These are phyloP conservation scores for Chironomus riparius DNA, from an alignment of 2,888 invertebrate species.

Conservation along the genomic window DNA sequence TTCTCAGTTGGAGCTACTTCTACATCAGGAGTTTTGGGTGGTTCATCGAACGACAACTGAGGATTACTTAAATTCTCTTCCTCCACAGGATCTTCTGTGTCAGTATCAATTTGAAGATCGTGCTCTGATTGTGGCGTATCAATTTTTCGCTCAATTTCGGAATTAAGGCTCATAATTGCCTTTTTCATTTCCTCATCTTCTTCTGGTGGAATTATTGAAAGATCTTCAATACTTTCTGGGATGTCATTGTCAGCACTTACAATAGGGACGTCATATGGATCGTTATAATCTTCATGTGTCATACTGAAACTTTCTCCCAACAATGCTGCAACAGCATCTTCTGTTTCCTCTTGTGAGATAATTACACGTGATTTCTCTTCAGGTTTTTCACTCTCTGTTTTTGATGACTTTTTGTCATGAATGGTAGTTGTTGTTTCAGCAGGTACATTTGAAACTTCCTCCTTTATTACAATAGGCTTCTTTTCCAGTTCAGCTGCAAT, in stretches of 20 bases:
- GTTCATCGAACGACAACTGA: constrained; percentile 43
- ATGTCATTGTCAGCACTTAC: constrained; percentile 45
- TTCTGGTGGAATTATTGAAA: constrained; percentile 51
- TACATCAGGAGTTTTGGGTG: constrained; percentile 44
- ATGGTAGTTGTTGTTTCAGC: constrained; percentile 35
- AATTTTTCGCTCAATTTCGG: constrained; percentile 65
- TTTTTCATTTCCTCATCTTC: constrained; percentile 77
- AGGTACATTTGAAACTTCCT: constrained; percentile 33
- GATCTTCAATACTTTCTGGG: constrained; percentile 45
- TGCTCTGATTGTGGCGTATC: constrained; percentile 79
- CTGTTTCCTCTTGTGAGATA: constrained; percentile 87
- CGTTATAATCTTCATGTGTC: constrained; percentile 46
- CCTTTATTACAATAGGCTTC: constrained; percentile 44
- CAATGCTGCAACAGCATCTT: constrained; percentile 82
- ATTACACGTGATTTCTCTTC: constrained; percentile 73
- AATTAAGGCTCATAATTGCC: constrained; percentile 70
- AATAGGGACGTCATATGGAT: constrained; percentile 48
- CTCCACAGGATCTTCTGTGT: constrained; percentile 68
- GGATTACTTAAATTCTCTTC: constrained; percentile 35
- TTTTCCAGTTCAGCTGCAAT: constrained; percentile 45
- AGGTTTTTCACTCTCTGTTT: constrained; percentile 45
- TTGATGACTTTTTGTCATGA: constrained; percentile 32
- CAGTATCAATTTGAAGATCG: constrained; percentile 76
- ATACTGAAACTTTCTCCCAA: constrained; percentile 78
- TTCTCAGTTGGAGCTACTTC: constrained; percentile 34